phyloP scores from a whole-genome alignment of 1,140 invertebrate genomes.

The Drosophila saltans region DNA sequence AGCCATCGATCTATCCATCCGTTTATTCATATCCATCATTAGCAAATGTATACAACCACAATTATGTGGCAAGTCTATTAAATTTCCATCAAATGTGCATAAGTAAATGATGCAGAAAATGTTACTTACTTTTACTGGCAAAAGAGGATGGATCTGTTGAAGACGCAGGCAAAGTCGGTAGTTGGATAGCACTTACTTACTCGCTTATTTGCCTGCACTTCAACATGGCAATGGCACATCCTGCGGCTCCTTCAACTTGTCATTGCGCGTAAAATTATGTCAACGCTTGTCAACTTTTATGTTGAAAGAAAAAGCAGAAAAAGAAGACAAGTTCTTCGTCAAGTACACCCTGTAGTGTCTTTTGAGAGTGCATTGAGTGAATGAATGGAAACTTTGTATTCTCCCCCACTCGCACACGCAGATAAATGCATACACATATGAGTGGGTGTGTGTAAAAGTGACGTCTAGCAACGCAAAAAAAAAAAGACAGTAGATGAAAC shows the following conservation, averaged over 20 bases:
- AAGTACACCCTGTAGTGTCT: conserved; percentile 66
- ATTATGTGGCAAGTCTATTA: conserved; percentile 75
- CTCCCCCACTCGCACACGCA: conserved; percentile 6
- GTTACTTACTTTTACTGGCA: conserved; percentile 18
- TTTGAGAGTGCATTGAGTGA: conserved; percentile 75
- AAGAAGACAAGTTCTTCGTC: conserved; percentile 39
- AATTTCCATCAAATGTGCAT: conserved; percentile 52
- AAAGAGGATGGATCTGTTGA: neutral
- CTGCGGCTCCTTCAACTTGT: conserved; percentile 67
- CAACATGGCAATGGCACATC: conserved; percentile 50
- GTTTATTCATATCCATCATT: conserved; percentile 66
- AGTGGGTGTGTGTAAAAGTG: conserved; percentile 50
- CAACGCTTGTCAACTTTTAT: conserved; percentile 80
- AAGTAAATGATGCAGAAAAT: conserved; percentile 76
- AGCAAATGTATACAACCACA: conserved; percentile 51
- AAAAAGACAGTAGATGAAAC: conserved; percentile 49
- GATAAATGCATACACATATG: conserved; percentile 14
- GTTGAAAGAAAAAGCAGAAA: conserved; percentile 37
- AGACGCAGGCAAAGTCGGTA: neutral
- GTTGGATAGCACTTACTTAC: conserved; percentile 48
- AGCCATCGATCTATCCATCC: neutral
- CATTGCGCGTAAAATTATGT: conserved; percentile 81
- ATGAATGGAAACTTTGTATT: conserved; percentile 58
- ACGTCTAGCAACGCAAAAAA: neutral
- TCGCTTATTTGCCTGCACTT: conserved; percentile 48